These are phyloP conservation scores for Laticauda colubrina DNA, from an alignment of 2,113 vertebrate genomes.

Conservation along the genomic window DNA sequence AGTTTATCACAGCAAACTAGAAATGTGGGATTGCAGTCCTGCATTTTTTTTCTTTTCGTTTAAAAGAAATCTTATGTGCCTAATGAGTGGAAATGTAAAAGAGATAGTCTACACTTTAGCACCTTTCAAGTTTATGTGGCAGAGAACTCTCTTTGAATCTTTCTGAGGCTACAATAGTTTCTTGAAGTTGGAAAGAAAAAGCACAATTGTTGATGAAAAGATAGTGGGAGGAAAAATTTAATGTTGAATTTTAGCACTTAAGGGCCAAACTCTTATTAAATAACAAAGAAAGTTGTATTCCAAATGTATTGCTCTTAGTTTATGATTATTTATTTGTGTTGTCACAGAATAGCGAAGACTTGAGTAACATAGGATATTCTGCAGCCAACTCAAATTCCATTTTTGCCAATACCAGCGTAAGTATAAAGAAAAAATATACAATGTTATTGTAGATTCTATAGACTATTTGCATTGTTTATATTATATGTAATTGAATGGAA, in stretches of 20 bases:
- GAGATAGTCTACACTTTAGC: not conserved
- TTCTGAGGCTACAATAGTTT: not conserved
- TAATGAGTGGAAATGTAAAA: not conserved
- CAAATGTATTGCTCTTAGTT: constrained; percentile 28
- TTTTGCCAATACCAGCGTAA: constrained; percentile 87
- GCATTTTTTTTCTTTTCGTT: not conserved
- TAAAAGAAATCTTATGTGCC: not conserved
- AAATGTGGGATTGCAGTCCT: not conserved
- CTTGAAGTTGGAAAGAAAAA: not conserved
- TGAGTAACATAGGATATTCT: constrained; percentile 87
- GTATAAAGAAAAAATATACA: constrained; percentile 54
- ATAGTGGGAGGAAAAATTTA: not conserved
- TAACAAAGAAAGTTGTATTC: not conserved
- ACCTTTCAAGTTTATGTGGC: not conserved
- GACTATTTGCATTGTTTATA: not conserved
- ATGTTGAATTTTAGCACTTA: not conserved
- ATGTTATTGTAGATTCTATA: constrained; percentile 9
- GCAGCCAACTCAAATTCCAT: constrained; percentile 88
- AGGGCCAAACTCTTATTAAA: not conserved
- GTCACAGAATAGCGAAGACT: constrained; percentile 83
- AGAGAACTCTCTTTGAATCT: not conserved
- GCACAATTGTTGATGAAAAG: not conserved
- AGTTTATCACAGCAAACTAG: not conserved
- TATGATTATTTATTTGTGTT: constrained; percentile 56
- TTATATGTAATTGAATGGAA: constrained; percentile 14